phyloP scores from a whole-genome alignment of 2,113 vertebrate species.

The Mormoops blainvillei region DNA sequence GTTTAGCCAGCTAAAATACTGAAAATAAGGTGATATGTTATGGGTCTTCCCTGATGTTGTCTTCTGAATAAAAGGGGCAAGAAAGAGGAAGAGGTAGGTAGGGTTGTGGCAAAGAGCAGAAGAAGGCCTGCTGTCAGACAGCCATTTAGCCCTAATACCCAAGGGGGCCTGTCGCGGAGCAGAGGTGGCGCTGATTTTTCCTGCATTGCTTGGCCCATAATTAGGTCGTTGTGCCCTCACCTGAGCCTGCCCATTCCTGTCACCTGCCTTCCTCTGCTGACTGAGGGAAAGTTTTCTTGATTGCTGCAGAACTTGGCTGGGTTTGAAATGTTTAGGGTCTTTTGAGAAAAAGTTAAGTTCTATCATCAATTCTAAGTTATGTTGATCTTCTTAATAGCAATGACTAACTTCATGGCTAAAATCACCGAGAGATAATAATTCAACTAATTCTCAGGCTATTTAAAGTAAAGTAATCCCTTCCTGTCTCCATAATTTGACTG shows the following conservation, averaged over 20 bases:
- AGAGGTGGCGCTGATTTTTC: neutral
- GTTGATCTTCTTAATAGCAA: neutral
- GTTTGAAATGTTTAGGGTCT: neutral
- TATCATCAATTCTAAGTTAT: neutral
- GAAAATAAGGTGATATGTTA: neutral
- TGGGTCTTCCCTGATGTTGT: neutral
- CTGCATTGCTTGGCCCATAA: neutral
- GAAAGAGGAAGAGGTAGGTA: neutral
- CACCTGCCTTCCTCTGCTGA: neutral
- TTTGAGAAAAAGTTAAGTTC: neutral
- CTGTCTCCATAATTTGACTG: neutral
- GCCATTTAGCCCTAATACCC: neutral
- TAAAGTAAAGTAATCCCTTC: neutral
- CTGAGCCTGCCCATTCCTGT: neutral
- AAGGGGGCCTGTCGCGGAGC: neutral
- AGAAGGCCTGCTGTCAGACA: neutral
- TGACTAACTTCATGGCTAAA: slow-evolving; percentile 8
- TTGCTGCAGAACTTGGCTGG: neutral
- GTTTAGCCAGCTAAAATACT: neutral
- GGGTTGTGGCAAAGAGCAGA: neutral
- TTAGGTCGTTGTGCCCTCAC: neutral
- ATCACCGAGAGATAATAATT: neutral
- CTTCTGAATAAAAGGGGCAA: neutral
- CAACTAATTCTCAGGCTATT: neutral
- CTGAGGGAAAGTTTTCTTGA: neutral